Base-by-base conservation (phyloP, 1,140 invertebrate species). In the Tetranychus cinnabarinus region DNA sequence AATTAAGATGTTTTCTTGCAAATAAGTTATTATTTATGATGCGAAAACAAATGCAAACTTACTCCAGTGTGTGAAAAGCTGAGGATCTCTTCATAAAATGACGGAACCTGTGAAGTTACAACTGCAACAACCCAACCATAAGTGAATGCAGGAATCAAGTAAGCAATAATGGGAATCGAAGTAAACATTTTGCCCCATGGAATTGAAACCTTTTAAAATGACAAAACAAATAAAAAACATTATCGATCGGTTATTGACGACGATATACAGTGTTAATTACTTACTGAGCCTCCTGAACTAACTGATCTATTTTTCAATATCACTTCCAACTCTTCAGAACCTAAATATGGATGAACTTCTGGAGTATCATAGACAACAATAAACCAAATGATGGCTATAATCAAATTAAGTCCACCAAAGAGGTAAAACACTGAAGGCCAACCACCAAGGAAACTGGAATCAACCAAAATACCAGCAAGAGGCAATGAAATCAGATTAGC, bases 311-410 rank as follows among this genome's bases (percentile, higher is more conserved):
- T 42, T 5, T 65, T 77, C 69, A 86, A 79, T 39, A 96, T 88
- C 69, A 83, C 87, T n/a, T 85, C 82, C 56, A 81, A 74, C 72
- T 97, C 91, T 42, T 95, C 56, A 86, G 76, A 2, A 87, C 39
- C 10, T 6, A 42, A 10, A 10, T 42, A 42, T 6, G 39, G 87
- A 77, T 95, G 89, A 59, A 82, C 74, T 1, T 79, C 79, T 0
- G 91, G 91, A 0, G 82, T 82, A 68, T 95, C 87, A 69, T 81
- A 88, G 7, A 90, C 80, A 31, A 92, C 73, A 1, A 83, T 70
- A 71, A 88, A 83, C 89, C 89, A 95, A 0, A 81, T 68, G 3
- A 84, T 67, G 35, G 84, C 84, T 88, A 88, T 93, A 46, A 85
- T 63, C 37, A 88, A 67, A 3, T 84, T 84, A 57, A 87, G 74